Evolutionary conservation across 2,113 vertebrate species (phyloP).

Genomic region (Brachyhypopomus gauderio): DNA sequence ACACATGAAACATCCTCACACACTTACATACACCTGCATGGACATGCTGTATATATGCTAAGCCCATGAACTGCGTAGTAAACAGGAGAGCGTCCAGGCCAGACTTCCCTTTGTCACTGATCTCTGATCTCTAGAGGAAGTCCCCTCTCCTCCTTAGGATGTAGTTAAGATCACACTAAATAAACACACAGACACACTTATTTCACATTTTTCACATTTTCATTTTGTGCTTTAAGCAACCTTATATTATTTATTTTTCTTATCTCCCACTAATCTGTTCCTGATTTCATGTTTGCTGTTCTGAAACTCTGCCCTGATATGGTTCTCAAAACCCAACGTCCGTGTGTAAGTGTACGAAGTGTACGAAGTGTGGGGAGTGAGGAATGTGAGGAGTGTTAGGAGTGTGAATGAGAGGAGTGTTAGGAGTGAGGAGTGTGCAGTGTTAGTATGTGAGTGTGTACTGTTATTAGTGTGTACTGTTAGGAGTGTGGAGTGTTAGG

Average conservation of each 20-base stretch:
- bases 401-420: too few relatives aligned
- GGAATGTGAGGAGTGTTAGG: too few relatives aligned
- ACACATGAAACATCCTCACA: background rate
- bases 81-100: too few relatives aligned
- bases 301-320: background rate
- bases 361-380: too few relatives aligned
- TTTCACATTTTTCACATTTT: background rate
- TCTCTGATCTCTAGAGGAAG: background rate
- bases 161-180: background rate
- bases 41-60: background rate
- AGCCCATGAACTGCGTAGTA: too few relatives aligned
- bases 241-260: background rate
- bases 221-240: background rate
- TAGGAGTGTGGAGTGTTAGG: too few relatives aligned
- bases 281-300: background rate
- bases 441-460: too few relatives aligned
- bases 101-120: background rate
- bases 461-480: too few relatives aligned
- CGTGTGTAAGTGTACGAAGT: too few relatives aligned
- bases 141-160: background rate
- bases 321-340: background rate
- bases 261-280: background rate
- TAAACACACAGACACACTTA: slow-evolving; percentile 25
- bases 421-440: too few relatives aligned
- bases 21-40: background rate